Evolutionary conservation across 2,888 invertebrate species (phyloP), one percentile per base, ranked within the genome.

Genomic region (Amblyjoppa fuscipennis): DNA sequence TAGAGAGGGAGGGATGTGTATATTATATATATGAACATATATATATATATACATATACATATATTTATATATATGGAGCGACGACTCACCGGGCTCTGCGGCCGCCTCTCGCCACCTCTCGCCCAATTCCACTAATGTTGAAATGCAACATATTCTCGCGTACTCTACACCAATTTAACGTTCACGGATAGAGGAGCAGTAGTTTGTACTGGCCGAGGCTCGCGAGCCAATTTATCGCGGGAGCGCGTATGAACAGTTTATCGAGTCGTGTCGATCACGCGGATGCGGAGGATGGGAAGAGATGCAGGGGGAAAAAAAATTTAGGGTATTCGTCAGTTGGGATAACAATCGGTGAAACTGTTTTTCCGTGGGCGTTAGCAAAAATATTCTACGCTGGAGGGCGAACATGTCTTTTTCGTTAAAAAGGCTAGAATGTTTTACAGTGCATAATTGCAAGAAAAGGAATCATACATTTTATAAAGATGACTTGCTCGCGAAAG

Each of bases 181-280:
- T 51, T 34, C 20, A 56, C 31, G 59, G 49, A 49, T 41, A 51
- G 53, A 4, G 69, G 70, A 56, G 73, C 56, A 64, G 64, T 56
- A 45, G 49, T 61, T 64, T 34, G 51, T n/a, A 28, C 59, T 56
- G 56, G 38, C 4, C 74, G 49, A 20, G 45, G 51, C 56, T 16
- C n/a, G 49, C 51, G 71, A 83, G 87, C 75, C 74, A 88, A 89
- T 91, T 92, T 91, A 91, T 92, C 89, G 89, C 87, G 88, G 69
- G 61, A 61, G 56, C 87, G 88, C 89, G 88, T 90, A 89, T 87
- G 90, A 89, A 91, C 89, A 34, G 16, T 91, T 90, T 91, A 92
- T 91, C 91, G 91, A 91, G 91, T 91, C 89, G 88, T 91, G 92
- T 92, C 92, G 92, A 93, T 92, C 93, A 91, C 53, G 64, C 31